Evolutionary conservation across 2,113 vertebrate species (phyloP), one percentile per base, ranked within the genome.

Genomic region (Percina caprodes): DNA sequence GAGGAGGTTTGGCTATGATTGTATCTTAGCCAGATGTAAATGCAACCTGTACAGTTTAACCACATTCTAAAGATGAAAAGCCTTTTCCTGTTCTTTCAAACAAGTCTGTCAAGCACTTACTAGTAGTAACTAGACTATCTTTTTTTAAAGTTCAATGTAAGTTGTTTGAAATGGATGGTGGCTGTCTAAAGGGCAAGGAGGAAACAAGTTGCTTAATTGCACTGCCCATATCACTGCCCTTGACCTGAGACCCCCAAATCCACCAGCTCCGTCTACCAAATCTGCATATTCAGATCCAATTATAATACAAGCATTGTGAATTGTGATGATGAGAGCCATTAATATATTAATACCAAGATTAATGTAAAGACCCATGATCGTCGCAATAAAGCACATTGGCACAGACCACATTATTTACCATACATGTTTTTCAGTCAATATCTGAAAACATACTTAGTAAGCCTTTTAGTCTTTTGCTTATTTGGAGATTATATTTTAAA

Each of bases 281-380:
- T 84, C 18, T 81, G 58, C 45, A 75, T 69, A 71, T 26, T 78
- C 46, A 79, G 58, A 63, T 87, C 54, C 13, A 14, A 71, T 67
- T 52, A 33, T 79, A 66, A 48, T 55, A 39, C 54, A 55, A 60
- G 18, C 55, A 79, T n/a, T n/a, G n/a, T n/a, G 66, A 62, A 74
- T 45, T 49, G 49, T 4, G 19, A 84, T 81, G 79, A 45, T 1
- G 13, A 11, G 14, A 66, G 49, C 7, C 30, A 58, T 39, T 75
- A 39, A 8, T 39, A 6, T 35, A 63, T 72, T 76, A 71, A 62
- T 49, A 58, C 49, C 18, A 61, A 23, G 51, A 77, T 30, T 24
- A 30, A 21, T 65, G 52, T 60, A 69, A 63, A 59, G 45, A 69
- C 77, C 30, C 16, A 68, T 68, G 59, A 71, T 82, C 52, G 77